Evolutionary conservation across 2,113 vertebrate genomes (phyloP).

Genomic region (Pagrus major): DNA sequence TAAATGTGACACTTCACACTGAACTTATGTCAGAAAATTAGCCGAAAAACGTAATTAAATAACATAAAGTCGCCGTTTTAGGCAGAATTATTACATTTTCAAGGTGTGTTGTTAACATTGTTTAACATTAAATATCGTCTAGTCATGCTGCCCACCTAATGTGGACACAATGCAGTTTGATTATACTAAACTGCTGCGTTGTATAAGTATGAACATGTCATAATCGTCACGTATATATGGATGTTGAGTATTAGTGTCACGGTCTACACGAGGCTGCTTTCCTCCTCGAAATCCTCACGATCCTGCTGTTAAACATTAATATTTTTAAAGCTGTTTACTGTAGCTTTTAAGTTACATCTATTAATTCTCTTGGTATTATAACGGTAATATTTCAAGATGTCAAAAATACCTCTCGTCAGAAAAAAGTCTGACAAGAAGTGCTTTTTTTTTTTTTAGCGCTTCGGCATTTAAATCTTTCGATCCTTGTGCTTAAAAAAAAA

Average conservation of each 20-base stretch:
- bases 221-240: background rate
- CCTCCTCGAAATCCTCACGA: background rate
- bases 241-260: conserved; percentile 48
- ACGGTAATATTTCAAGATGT: background rate
- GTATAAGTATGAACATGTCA: background rate
- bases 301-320: background rate
- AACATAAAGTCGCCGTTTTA: no score
- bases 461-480: background rate
- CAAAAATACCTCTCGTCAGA: background rate
- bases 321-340: background rate
- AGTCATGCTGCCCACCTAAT: conserved; percentile 10
- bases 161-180: conserved; percentile 18
- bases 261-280: background rate
- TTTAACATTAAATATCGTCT: background rate
- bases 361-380: background rate
- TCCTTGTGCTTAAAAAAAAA: background rate
- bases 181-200: conserved; percentile 3
- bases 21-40: no score
- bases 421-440: conserved; percentile 23
- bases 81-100: no score
- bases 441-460: background rate
- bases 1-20: no score
- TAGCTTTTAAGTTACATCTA: background rate
- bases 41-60: no score
- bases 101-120: background rate